Evolutionary conservation across 1,140 invertebrate species (phyloP).

Genomic region (Orchestia grillus): DNA sequence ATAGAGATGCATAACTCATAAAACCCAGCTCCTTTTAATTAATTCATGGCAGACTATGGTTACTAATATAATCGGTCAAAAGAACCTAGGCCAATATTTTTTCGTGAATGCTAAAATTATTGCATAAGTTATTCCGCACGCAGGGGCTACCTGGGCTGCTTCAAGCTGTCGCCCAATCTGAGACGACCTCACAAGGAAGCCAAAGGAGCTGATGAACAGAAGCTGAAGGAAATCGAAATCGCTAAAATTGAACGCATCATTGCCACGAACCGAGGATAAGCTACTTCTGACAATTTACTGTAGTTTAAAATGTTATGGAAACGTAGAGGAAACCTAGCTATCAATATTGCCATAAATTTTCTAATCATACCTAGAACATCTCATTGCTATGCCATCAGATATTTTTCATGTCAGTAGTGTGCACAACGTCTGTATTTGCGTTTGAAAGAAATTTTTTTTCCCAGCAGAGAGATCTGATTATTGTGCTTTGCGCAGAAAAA

Average conservation of each 20-base stretch:
- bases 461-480: no score
- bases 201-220: conserved; percentile 57
- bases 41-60: no score
- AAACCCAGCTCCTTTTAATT: no score
- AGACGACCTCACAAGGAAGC: conserved; percentile 51
- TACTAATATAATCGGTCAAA: neutral
- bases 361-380: neutral
- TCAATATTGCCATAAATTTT: neutral
- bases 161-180: conserved; percentile 57
- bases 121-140: neutral
- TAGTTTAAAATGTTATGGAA: neutral
- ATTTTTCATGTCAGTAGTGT: no score
- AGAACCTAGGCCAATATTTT: neutral
- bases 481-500: no score
- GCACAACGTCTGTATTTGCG: no score
- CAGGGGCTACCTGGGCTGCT: conserved; percentile 28
- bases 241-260: conserved; percentile 57
- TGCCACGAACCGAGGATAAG: conserved; percentile 34
- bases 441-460: no score
- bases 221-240: conserved; percentile 48
- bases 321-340: neutral
- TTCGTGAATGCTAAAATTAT: neutral
- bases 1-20: no score
- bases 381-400: no score
- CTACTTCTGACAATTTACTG: neutral